Conservation (phyloP, 2,797 vertebrate genomes). For the Crenuchus spilurus region DNA sequence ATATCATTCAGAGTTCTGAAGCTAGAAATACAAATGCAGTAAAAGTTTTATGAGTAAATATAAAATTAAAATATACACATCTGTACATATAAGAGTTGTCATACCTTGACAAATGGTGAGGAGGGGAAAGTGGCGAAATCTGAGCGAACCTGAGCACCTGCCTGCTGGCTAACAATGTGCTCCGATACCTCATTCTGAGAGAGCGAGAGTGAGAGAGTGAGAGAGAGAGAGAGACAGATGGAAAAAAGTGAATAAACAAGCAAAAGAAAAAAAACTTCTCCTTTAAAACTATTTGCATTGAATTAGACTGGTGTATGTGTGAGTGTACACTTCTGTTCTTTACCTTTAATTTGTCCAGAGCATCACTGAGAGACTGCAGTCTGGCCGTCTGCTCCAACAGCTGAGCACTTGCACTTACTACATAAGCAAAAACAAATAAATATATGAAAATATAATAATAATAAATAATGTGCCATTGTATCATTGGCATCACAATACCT, state of each 20-base stretch:
- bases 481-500: too few relatives aligned
- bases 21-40: too few relatives aligned
- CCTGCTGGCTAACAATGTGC: constrained; percentile 80
- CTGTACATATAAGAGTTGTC: neutral
- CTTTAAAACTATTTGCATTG: too few relatives aligned
- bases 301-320: neutral
- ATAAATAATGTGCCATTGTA: too few relatives aligned
- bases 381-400: constrained; percentile 87
- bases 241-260: too few relatives aligned
- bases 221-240: neutral
- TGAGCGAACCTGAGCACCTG: constrained; percentile 80
- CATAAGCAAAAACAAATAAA: constrained; percentile 13
- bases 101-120: constrained; percentile 86
- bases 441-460: too few relatives aligned
- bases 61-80: too few relatives aligned
- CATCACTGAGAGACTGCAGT: constrained; percentile 82
- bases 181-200: constrained; percentile 86
- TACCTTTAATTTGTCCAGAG: constrained; percentile 89
- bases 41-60: too few relatives aligned
- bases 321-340: neutral
- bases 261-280: neutral
- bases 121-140: constrained; percentile 89
- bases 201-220: neutral
- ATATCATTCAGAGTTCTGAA: too few relatives aligned
- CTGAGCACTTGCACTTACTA: constrained; percentile 83